These are phyloP conservation scores for Lepidocyrtoides sp. DNA, from an alignment of 2,888 invertebrate species.

Conservation along the genomic window DNA sequence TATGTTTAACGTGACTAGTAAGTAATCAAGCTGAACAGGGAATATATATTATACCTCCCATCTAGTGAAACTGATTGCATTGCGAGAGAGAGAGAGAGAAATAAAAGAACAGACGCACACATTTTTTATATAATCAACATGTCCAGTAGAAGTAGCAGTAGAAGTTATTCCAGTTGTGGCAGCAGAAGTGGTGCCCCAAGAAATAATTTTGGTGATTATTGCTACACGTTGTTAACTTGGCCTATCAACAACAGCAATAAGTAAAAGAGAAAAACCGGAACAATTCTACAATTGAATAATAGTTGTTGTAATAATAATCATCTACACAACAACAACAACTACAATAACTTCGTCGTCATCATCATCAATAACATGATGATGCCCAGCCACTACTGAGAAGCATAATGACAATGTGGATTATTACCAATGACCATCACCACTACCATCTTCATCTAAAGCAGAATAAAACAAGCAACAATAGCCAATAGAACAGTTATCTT, in stretches of 20 bases:
- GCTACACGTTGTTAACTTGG: slow-evolving; percentile 66
- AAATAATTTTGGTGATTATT: slow-evolving; percentile 60
- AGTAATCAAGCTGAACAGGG: not conserved
- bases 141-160: slow-evolving; percentile 50
- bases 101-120: too few relatives aligned
- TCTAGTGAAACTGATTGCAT: slow-evolving; percentile 16
- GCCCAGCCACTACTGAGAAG: not conserved
- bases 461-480: slow-evolving; percentile 22
- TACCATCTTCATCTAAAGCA: not conserved
- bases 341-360: slow-evolving; percentile 36
- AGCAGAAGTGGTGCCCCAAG: slow-evolving; percentile 49
- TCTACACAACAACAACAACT: not conserved
- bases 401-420: not conserved
- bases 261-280: slow-evolving; percentile 61
- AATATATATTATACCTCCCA: not conserved
- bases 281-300: slow-evolving; percentile 71
- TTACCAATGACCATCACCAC: slow-evolving; percentile 28
- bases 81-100: slow-evolving; percentile 4
- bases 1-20: slow-evolving; percentile 6
- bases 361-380: slow-evolving; percentile 35
- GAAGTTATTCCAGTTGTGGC: not conserved
- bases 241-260: slow-evolving; percentile 66
- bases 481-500: slow-evolving; percentile 21
- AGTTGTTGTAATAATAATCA: slow-evolving; percentile 55
- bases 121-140: slow-evolving; percentile 73